These are phyloP conservation scores for Rousettus madagascariensis DNA, from an alignment of 2,797 vertebrate species.

Conservation along the genomic window DNA sequence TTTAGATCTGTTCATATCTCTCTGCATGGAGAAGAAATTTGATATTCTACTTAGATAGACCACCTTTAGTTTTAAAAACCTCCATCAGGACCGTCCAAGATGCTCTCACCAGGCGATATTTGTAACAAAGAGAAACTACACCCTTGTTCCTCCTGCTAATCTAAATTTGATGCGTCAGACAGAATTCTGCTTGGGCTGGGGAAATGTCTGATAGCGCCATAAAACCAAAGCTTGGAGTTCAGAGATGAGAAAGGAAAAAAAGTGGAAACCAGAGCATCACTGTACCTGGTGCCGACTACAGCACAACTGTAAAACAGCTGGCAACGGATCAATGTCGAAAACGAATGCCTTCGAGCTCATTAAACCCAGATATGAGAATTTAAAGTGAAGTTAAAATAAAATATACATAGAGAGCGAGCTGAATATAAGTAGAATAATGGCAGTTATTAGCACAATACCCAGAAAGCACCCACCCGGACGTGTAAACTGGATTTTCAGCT, in stretches of 20 bases:
- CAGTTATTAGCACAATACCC: neutral
- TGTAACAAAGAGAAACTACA: neutral
- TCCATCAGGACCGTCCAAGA: neutral
- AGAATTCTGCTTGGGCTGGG: neutral
- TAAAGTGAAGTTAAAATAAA: neutral
- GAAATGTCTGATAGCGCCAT: neutral
- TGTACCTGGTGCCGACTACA: neutral
- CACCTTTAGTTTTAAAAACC: neutral
- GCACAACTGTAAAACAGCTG: neutral
- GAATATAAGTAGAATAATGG: neutral
- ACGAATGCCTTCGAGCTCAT: neutral
- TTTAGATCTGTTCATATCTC: neutral
- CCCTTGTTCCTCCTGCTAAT: neutral
- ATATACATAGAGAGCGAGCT: neutral
- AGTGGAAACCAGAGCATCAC: neutral
- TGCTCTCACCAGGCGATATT: neutral
- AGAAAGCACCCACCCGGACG: fast-evolving
- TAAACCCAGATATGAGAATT: neutral
- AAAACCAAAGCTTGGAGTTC: neutral
- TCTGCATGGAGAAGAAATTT: neutral
- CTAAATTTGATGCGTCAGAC: neutral
- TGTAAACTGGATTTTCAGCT: neutral
- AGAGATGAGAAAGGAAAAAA: neutral
- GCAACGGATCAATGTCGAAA: neutral
- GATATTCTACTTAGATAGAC: neutral